Percentiles rank a stretch among this genome's conserved stretches.
phyloP scores from a whole-genome alignment of 2,113 vertebrate genomes.

The Poeciliopsis occidentalis region DNA sequence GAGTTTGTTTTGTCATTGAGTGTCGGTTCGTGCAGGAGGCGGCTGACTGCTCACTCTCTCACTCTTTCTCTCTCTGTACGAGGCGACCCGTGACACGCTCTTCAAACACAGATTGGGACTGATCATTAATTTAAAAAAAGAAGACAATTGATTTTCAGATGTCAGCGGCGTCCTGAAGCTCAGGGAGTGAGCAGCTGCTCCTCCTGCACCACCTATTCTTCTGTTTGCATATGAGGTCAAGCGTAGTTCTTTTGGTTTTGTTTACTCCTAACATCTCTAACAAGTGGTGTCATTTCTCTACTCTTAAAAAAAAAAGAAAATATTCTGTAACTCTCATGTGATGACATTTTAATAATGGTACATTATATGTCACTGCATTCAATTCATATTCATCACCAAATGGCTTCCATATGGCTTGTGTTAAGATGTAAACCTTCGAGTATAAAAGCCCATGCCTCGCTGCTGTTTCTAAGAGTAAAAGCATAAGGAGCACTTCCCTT shows the following conservation, averaged over 20 bases:
- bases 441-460: constrained; percentile 77
- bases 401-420: constrained; percentile 52
- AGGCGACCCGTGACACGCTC: constrained; percentile 14
- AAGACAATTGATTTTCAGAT: not conserved
- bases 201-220: constrained; percentile 57
- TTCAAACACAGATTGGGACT: not conserved
- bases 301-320: not conserved
- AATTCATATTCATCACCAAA: constrained; percentile 44
- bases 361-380: constrained; percentile 34
- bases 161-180: not conserved
- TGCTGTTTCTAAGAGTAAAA: constrained; percentile 41
- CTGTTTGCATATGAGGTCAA: constrained; percentile 72
- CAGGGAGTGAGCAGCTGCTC: constrained; percentile 53
- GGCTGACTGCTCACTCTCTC: constrained; percentile 46
- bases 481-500: constrained; percentile 16
- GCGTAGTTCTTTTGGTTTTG: constrained; percentile 61
- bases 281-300: constrained; percentile 26
- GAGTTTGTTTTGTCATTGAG: constrained; percentile 59
- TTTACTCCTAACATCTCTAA: constrained; percentile 26
- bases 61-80: constrained; percentile 40
- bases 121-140: not conserved
- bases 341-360: constrained; percentile 22
- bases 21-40: constrained; percentile 58
- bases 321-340: constrained; percentile 21
- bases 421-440: constrained; percentile 83